Evolutionary conservation across 2,113 vertebrate species (phyloP), one percentile per base, ranked within the genome.

Genomic region (Pandion haliaetus): DNA sequence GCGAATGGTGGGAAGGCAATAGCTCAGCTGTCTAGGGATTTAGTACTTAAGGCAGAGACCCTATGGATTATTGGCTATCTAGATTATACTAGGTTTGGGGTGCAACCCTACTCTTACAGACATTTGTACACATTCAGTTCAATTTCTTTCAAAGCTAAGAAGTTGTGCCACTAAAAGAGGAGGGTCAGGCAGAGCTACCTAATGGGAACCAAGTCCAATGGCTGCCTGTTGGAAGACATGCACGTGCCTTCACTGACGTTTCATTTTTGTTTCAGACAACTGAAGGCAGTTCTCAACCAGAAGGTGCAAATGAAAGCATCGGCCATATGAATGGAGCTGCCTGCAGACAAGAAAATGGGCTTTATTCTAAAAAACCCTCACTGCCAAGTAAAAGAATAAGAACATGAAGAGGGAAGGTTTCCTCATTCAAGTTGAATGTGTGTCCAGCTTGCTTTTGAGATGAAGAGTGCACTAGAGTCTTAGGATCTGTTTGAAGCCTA

Each of bases 341-440:
- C 91, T 98, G 97, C 90, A 95, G 76, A 77, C 97, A 96, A 84
- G 98, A 96, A 84, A 97, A 97, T 38, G 95, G 93, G 25, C 79
- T 96, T 67, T 94, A 95, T 77, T 40, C 90, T 2, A 96, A 93
- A 49, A 96, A 97, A 19, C 70, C 34, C 36, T 40, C 90, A 5
- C 85, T 96, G 82, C 72, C 94, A 88, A 98, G 66, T 92, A 99
- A 99, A 98, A 97, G 97, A 95, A 94, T 98, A 93, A 99, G 98
- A 97, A 99, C 98, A 40, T 98, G 95, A 98, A 87, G 50, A 49
- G 4, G 9, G 16, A 23, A 36, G 31, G 14, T 62, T 82, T 73
- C 70, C 31, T 73, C 82, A 9, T 85, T 82, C 50, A 7, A 17
- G 73, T 23, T 87, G 50, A 62, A 42, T 85, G 79, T 93, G 17